phyloP scores from a whole-genome alignment of 2,888 invertebrate genomes.

The Tetragonisca angustula region DNA sequence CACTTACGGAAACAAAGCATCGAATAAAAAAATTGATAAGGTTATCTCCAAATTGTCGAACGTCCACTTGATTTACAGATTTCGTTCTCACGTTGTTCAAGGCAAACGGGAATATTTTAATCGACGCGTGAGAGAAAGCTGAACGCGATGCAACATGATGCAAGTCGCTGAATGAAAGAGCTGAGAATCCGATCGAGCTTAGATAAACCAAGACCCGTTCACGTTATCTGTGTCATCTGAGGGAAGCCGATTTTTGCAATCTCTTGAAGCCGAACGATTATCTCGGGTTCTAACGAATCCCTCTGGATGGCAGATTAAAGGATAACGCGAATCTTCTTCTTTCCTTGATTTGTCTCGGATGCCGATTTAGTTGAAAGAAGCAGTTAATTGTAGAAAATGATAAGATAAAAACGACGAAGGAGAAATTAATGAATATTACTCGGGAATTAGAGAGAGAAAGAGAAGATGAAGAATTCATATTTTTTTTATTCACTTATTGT shows the following conservation, averaged over 20 bases:
- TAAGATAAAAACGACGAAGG: neutral
- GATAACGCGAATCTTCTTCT: neutral
- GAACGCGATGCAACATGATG: conserved; percentile 16
- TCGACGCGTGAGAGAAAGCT: conserved; percentile 18
- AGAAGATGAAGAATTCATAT: no score
- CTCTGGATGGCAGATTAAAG: neutral
- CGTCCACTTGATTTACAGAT: neutral
- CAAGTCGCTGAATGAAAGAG: neutral
- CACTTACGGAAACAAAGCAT: conserved; percentile 28
- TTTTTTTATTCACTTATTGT: no score
- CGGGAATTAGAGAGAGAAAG: no score
- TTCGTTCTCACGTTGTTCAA: neutral
- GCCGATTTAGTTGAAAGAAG: neutral
- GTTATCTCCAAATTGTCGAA: neutral
- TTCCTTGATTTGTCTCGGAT: neutral
- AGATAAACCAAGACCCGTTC: neutral
- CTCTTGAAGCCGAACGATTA: conserved; percentile 7
- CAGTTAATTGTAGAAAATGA: neutral
- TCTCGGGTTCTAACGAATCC: conserved; percentile 7
- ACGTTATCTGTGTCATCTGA: conserved; percentile 26
- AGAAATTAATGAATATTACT: no score
- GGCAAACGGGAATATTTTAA: neutral
- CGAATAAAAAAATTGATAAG: neutral
- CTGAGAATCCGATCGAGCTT: conserved; percentile 28
- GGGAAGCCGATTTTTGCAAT: conserved; percentile 5